A percentile compares a stretch with the other conserved stretches of the same genome.
phyloP scores from a whole-genome alignment of 2,113 vertebrate genomes.

The Ariopsis seemanni region DNA sequence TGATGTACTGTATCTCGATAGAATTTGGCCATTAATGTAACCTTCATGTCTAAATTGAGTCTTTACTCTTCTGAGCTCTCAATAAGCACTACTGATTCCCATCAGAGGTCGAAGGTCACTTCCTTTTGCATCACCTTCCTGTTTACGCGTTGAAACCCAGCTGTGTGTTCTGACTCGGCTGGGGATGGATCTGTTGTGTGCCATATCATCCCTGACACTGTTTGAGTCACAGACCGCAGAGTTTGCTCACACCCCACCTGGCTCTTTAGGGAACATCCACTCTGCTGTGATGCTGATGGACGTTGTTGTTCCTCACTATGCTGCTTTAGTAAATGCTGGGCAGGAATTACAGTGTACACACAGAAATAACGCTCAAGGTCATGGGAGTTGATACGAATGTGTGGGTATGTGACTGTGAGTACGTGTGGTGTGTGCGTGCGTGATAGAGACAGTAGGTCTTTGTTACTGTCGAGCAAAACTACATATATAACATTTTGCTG shows the following conservation, averaged over 20 bases:
- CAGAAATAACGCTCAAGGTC: not conserved
- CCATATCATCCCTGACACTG: not conserved
- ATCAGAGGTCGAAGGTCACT: conserved; percentile 22
- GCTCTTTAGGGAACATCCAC: conserved; percentile 1
- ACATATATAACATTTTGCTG: not conserved
- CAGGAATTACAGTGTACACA: not conserved
- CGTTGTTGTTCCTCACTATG: not conserved
- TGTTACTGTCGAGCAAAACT: not conserved
- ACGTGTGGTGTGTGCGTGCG: not conserved
- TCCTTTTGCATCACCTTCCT: conserved; percentile 41
- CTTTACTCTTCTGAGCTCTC: not conserved
- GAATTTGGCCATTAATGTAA: not conserved
- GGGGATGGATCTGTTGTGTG: conserved; percentile 51
- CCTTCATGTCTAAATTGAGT: not conserved
- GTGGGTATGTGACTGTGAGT: not conserved
- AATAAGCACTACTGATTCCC: not conserved
- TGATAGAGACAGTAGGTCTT: not conserved
- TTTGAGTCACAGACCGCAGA: not conserved
- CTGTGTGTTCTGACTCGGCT: conserved; percentile 14
- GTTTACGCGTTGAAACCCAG: conserved; percentile 28
- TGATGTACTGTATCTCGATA: not conserved
- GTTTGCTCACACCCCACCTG: not conserved
- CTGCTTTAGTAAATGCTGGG: not conserved
- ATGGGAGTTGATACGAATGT: not conserved
- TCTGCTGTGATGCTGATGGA: not conserved